A percentile compares a stretch with the other conserved stretches of the same genome.
Conservation (phyloP, 2,888 invertebrate genomes). For the Matsumyia berberina region DNA sequence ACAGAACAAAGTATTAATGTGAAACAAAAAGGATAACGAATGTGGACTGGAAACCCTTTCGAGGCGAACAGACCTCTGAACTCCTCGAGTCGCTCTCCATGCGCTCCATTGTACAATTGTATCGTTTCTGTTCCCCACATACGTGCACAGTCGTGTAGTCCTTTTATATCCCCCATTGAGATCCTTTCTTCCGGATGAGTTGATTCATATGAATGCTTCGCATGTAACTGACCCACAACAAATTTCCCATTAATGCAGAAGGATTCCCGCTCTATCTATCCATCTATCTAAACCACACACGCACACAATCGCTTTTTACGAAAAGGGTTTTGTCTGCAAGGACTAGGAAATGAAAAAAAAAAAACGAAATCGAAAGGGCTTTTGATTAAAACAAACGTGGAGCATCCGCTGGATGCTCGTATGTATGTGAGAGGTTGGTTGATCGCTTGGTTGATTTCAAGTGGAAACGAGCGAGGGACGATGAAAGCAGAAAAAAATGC, state of each 20-base stretch:
- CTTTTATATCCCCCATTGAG: slow-evolving; percentile 43
- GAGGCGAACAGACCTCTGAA: slow-evolving; percentile 20
- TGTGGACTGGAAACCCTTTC: not conserved
- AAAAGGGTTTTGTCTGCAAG: slow-evolving; percentile 15
- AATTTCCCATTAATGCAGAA: slow-evolving; percentile 57
- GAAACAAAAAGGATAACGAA: slow-evolving; percentile 41
- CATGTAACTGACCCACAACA: slow-evolving; percentile 61
- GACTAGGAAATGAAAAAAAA: not conserved
- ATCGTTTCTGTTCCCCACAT: slow-evolving; percentile 14
- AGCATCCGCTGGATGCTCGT: not conserved
- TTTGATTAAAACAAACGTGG: slow-evolving; percentile 30
- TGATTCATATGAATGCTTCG: slow-evolving; percentile 53
- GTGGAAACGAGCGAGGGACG: slow-evolving; percentile 2
- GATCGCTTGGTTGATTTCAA: not conserved
- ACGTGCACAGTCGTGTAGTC: not conserved
- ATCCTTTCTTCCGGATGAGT: slow-evolving; percentile 64
- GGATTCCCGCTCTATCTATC: slow-evolving; percentile 11
- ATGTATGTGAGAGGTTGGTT: not conserved
- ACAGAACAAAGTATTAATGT: slow-evolving; percentile 45
- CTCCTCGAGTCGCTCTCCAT: slow-evolving; percentile 24
- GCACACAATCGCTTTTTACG: no score
- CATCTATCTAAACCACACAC: no score
- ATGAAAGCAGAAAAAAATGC: not conserved
- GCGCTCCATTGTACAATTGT: slow-evolving; percentile 28
- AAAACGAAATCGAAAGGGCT: no score